These are phyloP conservation scores for Apis dorsata DNA, from an alignment of 1,140 invertebrate genomes.

Conservation along the genomic window DNA sequence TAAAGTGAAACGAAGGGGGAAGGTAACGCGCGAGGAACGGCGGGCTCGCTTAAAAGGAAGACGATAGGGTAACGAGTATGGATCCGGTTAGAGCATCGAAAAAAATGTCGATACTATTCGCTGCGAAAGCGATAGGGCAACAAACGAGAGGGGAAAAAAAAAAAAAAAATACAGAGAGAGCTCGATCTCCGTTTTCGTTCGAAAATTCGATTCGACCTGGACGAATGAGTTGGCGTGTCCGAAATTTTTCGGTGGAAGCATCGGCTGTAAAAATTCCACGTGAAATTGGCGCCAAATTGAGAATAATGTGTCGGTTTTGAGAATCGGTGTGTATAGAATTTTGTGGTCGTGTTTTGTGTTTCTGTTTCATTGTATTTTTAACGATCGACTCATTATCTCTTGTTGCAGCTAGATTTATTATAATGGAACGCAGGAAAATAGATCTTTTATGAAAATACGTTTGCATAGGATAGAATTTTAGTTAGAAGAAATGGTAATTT, in stretches of 20 bases:
- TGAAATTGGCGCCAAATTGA: conserved; percentile 43
- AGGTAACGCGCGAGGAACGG: background rate
- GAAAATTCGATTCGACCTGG: conserved; percentile 45
- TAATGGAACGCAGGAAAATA: background rate
- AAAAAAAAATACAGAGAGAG: conserved; percentile 47
- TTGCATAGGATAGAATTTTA: too few species aligned
- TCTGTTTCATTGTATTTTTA: background rate
- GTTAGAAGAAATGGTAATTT: too few species aligned
- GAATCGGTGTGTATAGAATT: conserved; percentile 1
- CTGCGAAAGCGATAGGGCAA: conserved; percentile 36
- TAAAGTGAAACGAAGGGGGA: background rate
- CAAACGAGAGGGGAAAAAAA: background rate
- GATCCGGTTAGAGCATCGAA: background rate
- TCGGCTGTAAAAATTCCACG: conserved; percentile 44
- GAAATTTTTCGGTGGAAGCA: conserved; percentile 50
- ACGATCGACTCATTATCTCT: background rate
- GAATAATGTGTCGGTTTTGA: conserved; percentile 49
- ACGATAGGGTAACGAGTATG: background rate
- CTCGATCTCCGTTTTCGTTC: conserved; percentile 24
- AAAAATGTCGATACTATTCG: conserved; percentile 32
- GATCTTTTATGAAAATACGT: too few species aligned
- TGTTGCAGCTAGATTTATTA: background rate
- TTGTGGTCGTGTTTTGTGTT: background rate
- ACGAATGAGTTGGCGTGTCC: conserved; percentile 44
- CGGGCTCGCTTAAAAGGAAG: background rate